These are phyloP conservation scores for Parnassius apollo DNA, from an alignment of 2,888 invertebrate genomes.

Conservation along the genomic window DNA sequence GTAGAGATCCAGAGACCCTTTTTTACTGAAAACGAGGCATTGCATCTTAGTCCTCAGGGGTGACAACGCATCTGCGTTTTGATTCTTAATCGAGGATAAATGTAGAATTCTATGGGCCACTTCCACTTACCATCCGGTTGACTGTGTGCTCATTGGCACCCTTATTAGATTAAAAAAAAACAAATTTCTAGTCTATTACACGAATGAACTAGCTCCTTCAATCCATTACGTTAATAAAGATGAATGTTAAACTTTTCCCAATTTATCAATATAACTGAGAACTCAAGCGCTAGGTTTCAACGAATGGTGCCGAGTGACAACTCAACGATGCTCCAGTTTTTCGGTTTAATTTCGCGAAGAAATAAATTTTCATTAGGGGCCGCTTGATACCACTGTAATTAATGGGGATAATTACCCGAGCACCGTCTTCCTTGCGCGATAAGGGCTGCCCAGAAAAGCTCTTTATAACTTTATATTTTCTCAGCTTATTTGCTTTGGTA, in stretches of 20 bases:
- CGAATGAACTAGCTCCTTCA: slow-evolving; percentile 1
- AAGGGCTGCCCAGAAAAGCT: slow-evolving; percentile 37
- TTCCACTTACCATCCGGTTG: too few relatives aligned
- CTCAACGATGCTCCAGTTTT: slow-evolving; percentile 47
- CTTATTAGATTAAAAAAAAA: too few relatives aligned
- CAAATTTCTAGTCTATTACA: neutral
- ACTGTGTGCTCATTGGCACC: too few relatives aligned
- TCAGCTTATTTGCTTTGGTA: slow-evolving; percentile 15
- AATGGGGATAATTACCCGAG: slow-evolving; percentile 63
- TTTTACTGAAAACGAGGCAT: too few relatives aligned
- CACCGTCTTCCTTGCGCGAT: slow-evolving; percentile 36
- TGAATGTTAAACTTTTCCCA: slow-evolving; percentile 16
- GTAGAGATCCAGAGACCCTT: too few relatives aligned
- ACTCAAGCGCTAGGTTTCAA: slow-evolving; percentile 27
- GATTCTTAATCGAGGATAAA: too few relatives aligned
- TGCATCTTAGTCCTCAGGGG: too few relatives aligned
- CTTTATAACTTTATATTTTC: slow-evolving; percentile 27
- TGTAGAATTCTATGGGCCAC: too few relatives aligned
- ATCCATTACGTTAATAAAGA: slow-evolving; percentile 21
- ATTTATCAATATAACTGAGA: slow-evolving; percentile 25
- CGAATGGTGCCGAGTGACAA: slow-evolving; percentile 32
- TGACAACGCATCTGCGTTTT: too few relatives aligned
- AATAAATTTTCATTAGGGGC: slow-evolving; percentile 73
- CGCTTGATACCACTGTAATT: slow-evolving; percentile 61
- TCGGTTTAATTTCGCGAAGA: slow-evolving; percentile 55